These are phyloP conservation scores for Papilio dardanus DNA, from an alignment of 1,140 invertebrate species.

Conservation along the genomic window DNA sequence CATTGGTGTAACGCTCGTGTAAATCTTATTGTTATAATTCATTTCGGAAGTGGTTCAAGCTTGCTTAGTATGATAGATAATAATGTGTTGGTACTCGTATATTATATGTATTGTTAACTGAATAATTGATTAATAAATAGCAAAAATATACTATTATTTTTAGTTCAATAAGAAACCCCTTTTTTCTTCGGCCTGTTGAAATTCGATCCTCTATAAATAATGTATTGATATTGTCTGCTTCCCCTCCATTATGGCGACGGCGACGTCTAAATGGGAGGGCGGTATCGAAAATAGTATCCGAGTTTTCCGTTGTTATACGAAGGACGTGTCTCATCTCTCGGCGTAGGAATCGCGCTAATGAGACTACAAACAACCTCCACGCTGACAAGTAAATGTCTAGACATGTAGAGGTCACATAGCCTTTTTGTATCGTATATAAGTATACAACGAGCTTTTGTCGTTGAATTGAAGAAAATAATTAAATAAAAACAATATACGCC, in stretches of 20 bases:
- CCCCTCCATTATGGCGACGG: neutral
- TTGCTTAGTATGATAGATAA: neutral
- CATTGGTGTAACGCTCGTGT: no score
- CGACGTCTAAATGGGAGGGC: conserved; percentile 20
- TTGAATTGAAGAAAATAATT: no score
- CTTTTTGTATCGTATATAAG: neutral
- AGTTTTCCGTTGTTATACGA: conserved; percentile 27
- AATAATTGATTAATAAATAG: neutral
- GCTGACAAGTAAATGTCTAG: neutral
- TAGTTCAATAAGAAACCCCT: neutral
- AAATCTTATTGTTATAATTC: no score
- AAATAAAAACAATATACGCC: no score
- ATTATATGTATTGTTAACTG: no score
- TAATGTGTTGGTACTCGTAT: neutral
- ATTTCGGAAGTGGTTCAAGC: neutral
- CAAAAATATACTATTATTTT: neutral
- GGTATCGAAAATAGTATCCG: conserved; percentile 21
- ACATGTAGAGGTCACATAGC: neutral
- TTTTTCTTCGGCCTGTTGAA: neutral
- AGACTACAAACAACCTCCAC: conserved; percentile 10
- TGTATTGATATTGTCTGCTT: neutral
- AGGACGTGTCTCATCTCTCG: conserved; percentile 8
- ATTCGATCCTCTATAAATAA: conserved; percentile 4
- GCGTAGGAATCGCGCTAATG: conserved; percentile 4
- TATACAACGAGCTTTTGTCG: no score